Base-by-base conservation (phyloP, 2,888 invertebrate species). In the Chirona hameri region DNA sequence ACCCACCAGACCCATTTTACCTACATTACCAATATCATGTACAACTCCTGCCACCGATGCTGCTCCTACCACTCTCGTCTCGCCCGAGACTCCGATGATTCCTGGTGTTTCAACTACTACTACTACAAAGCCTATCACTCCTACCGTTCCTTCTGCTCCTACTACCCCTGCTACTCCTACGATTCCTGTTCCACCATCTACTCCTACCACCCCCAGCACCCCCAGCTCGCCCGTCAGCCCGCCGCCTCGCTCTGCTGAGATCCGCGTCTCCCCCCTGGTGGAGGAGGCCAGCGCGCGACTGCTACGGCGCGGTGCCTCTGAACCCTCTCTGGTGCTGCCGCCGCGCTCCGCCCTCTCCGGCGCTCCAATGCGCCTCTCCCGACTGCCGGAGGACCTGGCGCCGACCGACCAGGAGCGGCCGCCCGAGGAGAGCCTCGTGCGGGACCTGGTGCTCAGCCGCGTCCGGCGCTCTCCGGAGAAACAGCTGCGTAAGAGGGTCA, bases 401-500 rank as follows among this genome's bases (percentile, higher is more conserved):
- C 52, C 12, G 52, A 52, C 52, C 15, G 27, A n/a, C 52, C 27
- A 52, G 29, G 52, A 39, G n/a, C 24, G 46, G 76, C 46, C 39
- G 9, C 24, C 39, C 24, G 10, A 39, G 21, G 39, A n/a, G 0
- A 52, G 52, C 29, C 80, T 80, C 4, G 29, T 80, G 27, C 48
- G 80, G 4, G 80, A 80, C 29, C 52, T 80, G 14, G 80, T 80
- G 52, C 52, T 80, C 12, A 80, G 80, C 21, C 80, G 80, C 18
- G 80, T 80, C 3, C 48, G 52, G 0, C 48, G 27, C 18, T 80
- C 80, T n/a, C 80, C 48, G 9, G 52, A 80, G 52, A 48, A 80
- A 12, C 80, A 48, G 27, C 52, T 48, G 21, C n/a, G 52, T 1
- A 76, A 46, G 76, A 27, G 76, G 46, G 15, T 46, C 18, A 76